phyloP scores from a whole-genome alignment of 2,113 vertebrate genomes.

The Terrapene triunguis region DNA sequence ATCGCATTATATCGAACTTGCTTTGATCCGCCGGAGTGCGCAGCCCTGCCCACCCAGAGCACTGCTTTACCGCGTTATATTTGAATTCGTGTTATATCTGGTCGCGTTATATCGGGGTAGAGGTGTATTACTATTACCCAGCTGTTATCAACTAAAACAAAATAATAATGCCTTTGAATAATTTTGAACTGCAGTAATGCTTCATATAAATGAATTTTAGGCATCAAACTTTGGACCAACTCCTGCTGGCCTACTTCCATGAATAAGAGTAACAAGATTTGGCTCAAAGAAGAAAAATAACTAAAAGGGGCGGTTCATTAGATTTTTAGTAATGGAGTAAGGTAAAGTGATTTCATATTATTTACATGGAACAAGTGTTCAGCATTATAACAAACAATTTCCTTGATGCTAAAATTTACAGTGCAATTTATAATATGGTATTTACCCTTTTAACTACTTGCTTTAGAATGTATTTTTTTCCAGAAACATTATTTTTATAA shows the following conservation, averaged over 20 bases:
- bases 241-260: slow-evolving; percentile 25
- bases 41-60: no score
- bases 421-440: slow-evolving; percentile 2
- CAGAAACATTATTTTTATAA: slow-evolving; percentile 2
- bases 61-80: no score
- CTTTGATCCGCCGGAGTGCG: no score
- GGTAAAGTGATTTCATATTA: not conserved
- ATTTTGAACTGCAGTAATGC: not conserved
- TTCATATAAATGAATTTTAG: not conserved
- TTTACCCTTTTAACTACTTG: slow-evolving; percentile 12
- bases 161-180: not conserved
- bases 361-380: not conserved
- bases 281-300: slow-evolving; percentile 1
- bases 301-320: not conserved
- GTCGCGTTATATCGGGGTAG: no score
- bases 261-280: slow-evolving; percentile 11
- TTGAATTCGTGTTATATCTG: no score
- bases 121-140: not conserved
- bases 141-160: not conserved
- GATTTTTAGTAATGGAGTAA: not conserved
- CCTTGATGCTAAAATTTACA: slow-evolving; percentile 18
- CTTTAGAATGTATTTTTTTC: not conserved
- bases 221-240: not conserved
- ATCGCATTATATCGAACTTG: no score
- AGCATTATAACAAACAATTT: slow-evolving; percentile 8